A percentile compares a stretch with the other conserved stretches of the same genome.
phyloP scores from a whole-genome alignment of 2,888 invertebrate genomes.

The Melanostoma mellinum region DNA sequence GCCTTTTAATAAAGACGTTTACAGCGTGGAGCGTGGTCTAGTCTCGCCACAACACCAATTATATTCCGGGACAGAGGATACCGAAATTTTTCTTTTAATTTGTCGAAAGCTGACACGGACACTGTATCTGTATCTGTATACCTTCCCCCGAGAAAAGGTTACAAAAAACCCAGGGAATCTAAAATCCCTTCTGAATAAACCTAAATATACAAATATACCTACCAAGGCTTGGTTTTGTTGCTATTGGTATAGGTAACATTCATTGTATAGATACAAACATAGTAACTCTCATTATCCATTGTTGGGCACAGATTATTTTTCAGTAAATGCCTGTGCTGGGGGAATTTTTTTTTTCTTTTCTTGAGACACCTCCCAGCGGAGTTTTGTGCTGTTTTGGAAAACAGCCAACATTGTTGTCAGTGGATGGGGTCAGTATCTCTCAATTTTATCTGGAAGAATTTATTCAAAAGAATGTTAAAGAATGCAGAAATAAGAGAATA shows the following conservation, averaged over 20 bases:
- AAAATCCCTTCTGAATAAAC: constrained; percentile 10
- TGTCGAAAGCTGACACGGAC: constrained; percentile 16
- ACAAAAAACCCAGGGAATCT: neutral
- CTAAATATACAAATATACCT: neutral
- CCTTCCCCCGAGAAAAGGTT: neutral
- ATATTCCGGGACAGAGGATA: neutral
- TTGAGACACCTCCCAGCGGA: neutral
- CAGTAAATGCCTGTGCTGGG: neutral
- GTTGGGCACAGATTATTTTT: constrained; percentile 24
- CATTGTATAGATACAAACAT: neutral
- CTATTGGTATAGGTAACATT: neutral
- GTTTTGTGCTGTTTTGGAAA: constrained; percentile 11
- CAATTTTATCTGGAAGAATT: too few relatives aligned
- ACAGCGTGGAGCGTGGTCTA: neutral
- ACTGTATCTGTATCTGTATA: neutral
- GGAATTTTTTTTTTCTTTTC: neutral
- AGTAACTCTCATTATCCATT: constrained; percentile 41
- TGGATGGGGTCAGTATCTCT: constrained; percentile 3
- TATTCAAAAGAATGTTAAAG: neutral
- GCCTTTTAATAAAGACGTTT: constrained; percentile 22
- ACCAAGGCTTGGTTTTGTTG: constrained; percentile 5
- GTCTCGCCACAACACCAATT: constrained; percentile 32
- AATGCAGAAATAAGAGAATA: neutral
- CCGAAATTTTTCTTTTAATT: neutral
- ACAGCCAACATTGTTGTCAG: constrained; percentile 15